Percentiles rank a stretch among this genome's conserved stretches.
Conservation (phyloP, 2,797 vertebrate genomes). For the Pitangus sulphuratus region DNA sequence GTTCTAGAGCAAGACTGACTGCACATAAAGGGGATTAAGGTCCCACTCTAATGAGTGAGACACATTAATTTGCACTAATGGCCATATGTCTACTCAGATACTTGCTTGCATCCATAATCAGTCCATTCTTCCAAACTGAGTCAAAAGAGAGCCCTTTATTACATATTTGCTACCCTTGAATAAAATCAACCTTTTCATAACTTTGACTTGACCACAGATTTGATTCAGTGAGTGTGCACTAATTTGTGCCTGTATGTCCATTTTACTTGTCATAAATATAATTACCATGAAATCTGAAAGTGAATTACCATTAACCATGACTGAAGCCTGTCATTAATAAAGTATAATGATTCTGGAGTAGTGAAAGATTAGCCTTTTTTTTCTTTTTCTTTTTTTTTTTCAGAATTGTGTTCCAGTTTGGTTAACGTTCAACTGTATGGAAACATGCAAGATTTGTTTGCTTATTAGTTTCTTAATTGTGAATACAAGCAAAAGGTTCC, state of each 20-base stretch:
- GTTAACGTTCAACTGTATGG: neutral
- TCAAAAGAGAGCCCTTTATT: neutral
- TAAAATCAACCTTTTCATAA: neutral
- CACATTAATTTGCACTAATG: neutral
- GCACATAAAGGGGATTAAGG: neutral
- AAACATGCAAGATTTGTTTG: neutral
- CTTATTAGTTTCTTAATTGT: neutral
- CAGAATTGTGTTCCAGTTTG: neutral
- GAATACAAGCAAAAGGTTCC: neutral
- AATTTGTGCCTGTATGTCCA: neutral
- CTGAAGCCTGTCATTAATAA: neutral
- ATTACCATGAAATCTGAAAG: neutral
- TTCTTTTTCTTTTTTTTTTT: neutral
- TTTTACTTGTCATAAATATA: neutral
- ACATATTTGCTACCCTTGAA: neutral
- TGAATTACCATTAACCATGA: neutral
- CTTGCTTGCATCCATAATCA: neutral
- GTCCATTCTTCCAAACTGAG: neutral
- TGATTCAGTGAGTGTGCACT: neutral
- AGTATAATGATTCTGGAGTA: neutral
- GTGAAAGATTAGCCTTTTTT: neutral
- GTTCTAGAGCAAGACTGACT: neutral
- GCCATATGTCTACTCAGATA: neutral
- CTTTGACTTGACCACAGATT: neutral
- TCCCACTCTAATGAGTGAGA: neutral